Conservation (phyloP, 2,797 vertebrate species). For the Zalophus californianus region DNA sequence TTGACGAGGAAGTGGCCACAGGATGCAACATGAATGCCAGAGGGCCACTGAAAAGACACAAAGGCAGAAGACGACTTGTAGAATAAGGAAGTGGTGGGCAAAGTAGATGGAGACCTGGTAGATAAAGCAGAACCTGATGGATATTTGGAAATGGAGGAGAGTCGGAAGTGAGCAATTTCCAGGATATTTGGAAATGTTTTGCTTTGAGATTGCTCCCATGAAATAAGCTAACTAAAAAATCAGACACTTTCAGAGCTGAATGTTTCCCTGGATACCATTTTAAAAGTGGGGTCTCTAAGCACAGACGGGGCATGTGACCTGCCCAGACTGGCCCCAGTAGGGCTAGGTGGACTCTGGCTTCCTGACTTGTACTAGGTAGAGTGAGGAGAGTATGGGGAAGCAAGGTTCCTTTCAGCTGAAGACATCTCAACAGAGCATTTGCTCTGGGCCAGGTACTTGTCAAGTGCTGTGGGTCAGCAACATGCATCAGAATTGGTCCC, state of each 20-base stretch:
- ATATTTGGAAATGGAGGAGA: conserved; percentile 69
- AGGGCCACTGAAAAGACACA: neutral
- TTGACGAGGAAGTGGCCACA: neutral
- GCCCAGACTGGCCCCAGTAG: neutral
- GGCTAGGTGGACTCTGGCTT: neutral
- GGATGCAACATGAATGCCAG: neutral
- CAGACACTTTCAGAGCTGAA: neutral
- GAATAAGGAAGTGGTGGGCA: conserved; percentile 34
- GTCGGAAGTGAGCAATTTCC: conserved; percentile 49
- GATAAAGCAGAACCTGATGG: neutral
- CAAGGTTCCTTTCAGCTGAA: neutral
- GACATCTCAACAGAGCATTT: neutral
- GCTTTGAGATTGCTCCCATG: conserved; percentile 22
- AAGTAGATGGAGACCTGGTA: neutral
- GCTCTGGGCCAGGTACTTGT: neutral
- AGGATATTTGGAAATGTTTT: conserved; percentile 64
- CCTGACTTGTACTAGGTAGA: neutral
- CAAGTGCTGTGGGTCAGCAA: neutral
- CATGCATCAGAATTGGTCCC: neutral
- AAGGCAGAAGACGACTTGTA: neutral
- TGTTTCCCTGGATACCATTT: neutral
- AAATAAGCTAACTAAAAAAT: conserved; percentile 60
- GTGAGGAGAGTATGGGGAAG: too few relatives aligned
- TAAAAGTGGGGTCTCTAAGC: neutral
- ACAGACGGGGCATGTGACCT: neutral